phyloP scores from a whole-genome alignment of 2,888 invertebrate genomes.

The Escarpia spicata region DNA sequence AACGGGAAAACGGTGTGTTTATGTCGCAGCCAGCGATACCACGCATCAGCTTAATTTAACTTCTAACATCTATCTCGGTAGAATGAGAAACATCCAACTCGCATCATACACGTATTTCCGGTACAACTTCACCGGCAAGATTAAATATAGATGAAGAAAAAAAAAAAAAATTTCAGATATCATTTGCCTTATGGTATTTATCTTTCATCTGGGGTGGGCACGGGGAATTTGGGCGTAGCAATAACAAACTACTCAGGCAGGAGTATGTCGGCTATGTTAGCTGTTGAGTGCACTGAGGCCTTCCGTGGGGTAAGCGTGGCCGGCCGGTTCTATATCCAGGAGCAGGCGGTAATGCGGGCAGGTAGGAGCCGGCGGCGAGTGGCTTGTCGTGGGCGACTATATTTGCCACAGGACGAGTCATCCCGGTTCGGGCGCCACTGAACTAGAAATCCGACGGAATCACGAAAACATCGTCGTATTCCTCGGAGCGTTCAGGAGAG shows the following conservation, averaged over 20 bases:
- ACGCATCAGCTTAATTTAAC: background rate
- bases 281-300: background rate
- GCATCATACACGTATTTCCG: background rate
- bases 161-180: too few relatives aligned
- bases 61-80: background rate
- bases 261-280: background rate
- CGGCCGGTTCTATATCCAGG: conserved; percentile 3
- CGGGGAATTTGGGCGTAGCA: background rate
- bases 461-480: background rate
- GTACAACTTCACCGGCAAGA: background rate
- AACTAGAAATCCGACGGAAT: background rate
- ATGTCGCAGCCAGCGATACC: background rate
- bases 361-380: background rate
- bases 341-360: background rate
- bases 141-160: background rate
- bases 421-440: background rate
- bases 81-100: background rate
- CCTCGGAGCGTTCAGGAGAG: background rate
- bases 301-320: background rate
- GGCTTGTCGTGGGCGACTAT: background rate
- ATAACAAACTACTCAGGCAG: background rate
- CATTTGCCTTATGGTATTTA: background rate
- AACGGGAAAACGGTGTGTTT: background rate
- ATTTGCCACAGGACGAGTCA: background rate
- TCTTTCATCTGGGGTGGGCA: background rate